These are phyloP conservation scores for Ptychodera flava DNA, from an alignment of 35 echinoderm and acorn worm species.

Conservation along the genomic window DNA sequence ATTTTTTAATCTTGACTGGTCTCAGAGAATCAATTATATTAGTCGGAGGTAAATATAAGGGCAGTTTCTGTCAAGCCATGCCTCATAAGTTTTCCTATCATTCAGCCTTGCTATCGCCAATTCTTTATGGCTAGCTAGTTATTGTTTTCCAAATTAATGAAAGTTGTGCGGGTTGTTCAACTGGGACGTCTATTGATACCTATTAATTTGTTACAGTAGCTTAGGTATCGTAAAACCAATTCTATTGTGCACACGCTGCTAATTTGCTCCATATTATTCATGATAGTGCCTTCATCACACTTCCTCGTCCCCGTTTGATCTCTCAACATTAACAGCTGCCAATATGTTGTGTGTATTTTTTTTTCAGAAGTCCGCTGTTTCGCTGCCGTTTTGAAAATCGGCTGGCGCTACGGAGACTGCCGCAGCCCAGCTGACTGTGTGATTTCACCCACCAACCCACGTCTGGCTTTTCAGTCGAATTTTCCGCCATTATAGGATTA, in stretches of 20 bases:
- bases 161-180: neutral
- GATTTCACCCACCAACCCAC: too few species aligned
- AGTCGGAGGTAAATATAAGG: neutral
- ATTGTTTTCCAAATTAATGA: slow-evolving; percentile 2
- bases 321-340: neutral
- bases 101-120: neutral
- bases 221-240: neutral
- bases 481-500: too few species aligned
- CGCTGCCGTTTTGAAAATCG: too few species aligned
- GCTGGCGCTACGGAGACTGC: too few species aligned
- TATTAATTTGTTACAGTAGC: slow-evolving; percentile 2
- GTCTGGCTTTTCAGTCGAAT: too few species aligned
- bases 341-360: too few species aligned
- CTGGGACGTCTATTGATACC: neutral
- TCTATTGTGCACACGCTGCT: neutral
- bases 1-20: neutral
- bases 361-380: too few species aligned
- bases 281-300: neutral
- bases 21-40: neutral
- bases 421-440: too few species aligned
- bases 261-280: neutral
- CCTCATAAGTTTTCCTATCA: too few species aligned
- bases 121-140: neutral
- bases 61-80: neutral
- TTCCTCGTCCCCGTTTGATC: neutral